These are phyloP conservation scores for Vesta saturnalis DNA, from an alignment of 2,888 invertebrate species.

Conservation along the genomic window DNA sequence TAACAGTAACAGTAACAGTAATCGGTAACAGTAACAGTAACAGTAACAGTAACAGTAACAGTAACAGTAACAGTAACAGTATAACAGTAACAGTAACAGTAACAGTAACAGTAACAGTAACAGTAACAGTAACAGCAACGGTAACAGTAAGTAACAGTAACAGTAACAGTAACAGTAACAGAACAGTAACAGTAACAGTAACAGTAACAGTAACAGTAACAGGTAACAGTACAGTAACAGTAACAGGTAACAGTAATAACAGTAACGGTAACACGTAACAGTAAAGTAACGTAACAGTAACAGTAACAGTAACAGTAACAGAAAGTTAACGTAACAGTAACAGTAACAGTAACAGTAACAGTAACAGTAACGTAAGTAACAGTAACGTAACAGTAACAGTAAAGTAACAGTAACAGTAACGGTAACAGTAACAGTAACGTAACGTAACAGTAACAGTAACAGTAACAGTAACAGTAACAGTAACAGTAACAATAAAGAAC, in stretches of 20 bases:
- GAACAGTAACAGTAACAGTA: neutral
- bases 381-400: too few species aligned
- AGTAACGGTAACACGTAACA: slow-evolving; percentile 16
- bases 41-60: slow-evolving; percentile 9
- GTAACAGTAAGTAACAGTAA: too few species aligned
- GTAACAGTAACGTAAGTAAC: too few species aligned
- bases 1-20: too few species aligned
- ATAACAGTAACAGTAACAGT: slow-evolving; percentile 10
- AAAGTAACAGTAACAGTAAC: too few species aligned
- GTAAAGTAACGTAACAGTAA: too few species aligned
- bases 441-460: slow-evolving; percentile 16
- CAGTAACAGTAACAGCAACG: neutral
- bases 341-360: slow-evolving; percentile 17
- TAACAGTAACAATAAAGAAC: slow-evolving; percentile 16
- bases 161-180: slow-evolving; percentile 5
- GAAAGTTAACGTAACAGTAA: slow-evolving; percentile 11
- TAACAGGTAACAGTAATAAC: slow-evolving; percentile 12
- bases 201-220: slow-evolving; percentile 11
- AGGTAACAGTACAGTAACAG: slow-evolving; percentile 17
- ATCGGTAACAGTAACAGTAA: too few species aligned
- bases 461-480: slow-evolving; percentile 19
- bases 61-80: slow-evolving; percentile 4
- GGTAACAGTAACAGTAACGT: too few species aligned
- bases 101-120: slow-evolving; percentile 18
- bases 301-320: slow-evolving; percentile 17